phyloP scores from a whole-genome alignment of 2,113 vertebrate genomes.

The Rhineura floridana region DNA sequence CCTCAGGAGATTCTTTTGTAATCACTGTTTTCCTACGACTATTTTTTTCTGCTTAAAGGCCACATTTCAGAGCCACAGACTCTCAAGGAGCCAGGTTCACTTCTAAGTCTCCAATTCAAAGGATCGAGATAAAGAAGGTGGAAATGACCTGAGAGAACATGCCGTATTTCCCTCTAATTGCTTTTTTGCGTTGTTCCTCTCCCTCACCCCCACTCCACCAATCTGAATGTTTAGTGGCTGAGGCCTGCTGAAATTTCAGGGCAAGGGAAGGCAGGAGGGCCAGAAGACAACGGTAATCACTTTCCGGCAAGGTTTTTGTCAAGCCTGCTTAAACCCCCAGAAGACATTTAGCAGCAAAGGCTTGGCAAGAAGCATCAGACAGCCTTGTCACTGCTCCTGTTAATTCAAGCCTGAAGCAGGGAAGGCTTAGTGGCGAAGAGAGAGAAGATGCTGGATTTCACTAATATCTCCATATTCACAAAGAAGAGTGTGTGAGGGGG shows the following conservation, averaged over 20 bases:
- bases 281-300: constrained; percentile 33
- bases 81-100: constrained; percentile 15
- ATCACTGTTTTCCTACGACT: constrained; percentile 26
- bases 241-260: constrained; percentile 46
- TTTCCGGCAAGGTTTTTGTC: constrained; percentile 36
- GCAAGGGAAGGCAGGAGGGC: constrained; percentile 11
- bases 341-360: constrained; percentile 12
- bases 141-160: neutral
- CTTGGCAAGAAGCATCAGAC: constrained; percentile 32
- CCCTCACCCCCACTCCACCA: neutral
- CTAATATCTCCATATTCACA: neutral
- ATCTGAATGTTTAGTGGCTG: constrained; percentile 25
- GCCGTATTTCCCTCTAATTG: constrained; percentile 36
- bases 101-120: constrained; percentile 47
- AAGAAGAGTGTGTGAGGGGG: neutral
- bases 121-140: constrained; percentile 34
- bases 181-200: constrained; percentile 14
- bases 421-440: neutral
- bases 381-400: neutral
- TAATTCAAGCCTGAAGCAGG: constrained; percentile 1
- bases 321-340: constrained; percentile 19
- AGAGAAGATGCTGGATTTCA: constrained; percentile 28
- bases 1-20: constrained; percentile 51
- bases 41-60: constrained; percentile 23
- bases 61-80: neutral